Base-by-base conservation (phyloP, 2,888 invertebrate species). In the Myathropa florea region DNA sequence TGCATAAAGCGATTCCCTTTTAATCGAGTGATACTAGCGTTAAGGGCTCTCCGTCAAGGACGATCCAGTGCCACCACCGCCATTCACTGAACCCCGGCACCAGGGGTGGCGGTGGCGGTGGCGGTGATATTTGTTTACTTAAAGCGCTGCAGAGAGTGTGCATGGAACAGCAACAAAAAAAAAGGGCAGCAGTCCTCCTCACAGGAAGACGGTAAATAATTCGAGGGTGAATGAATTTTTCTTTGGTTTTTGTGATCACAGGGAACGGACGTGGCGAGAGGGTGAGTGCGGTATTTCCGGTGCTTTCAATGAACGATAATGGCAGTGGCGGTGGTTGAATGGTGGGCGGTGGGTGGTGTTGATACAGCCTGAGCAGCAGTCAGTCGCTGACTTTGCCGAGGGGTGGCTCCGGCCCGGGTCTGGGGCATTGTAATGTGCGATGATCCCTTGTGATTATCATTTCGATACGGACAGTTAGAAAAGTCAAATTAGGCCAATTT, bases 401-500 rank as follows among this genome's bases (percentile, higher is more conserved):
- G 79, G 79, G 71, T 72, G 71, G 70, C 24, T 57, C 28, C 46
- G 68, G 18, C 3, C 24, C n/a, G 59, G 12, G 53, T 10, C 24
- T 3, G 28, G 28, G 63, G 67, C 72, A 81, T 78, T 81, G 77
- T 85, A 72, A 85, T 82, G 75, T 86, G 86, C 75, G 86, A 86
- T 86, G 86, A 86, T 88, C 88, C 89, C 87, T 87, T 88, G 89
- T 89, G 89, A 89, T 89, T 88, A 89, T 88, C 88, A 87, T 88
- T 89, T 86, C 83, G 86, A 86, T 88, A 89, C 87, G 89, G 88
- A 88, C 86, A 82, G 88, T 88, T 87, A 85, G 88, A 71, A 85
- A 85, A 88, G 89, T 88, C 84, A 89, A 89, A 89, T 89, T 88
- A 89, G 88, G 86, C 82, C 88, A 89, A 89, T 89, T 89, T 89